Conservation (phyloP, 1,140 invertebrate genomes). For the Temnothorax nylanderi region DNA sequence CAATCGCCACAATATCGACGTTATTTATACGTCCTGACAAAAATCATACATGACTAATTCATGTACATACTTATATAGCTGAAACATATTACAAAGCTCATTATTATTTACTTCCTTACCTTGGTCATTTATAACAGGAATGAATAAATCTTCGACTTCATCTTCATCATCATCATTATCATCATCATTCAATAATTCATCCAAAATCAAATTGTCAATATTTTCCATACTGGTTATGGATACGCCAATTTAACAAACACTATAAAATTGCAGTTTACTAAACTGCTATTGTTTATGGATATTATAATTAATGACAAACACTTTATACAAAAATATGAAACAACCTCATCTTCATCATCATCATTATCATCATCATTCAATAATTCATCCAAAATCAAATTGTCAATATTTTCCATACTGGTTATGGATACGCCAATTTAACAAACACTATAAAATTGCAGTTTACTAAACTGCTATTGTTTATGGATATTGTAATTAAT, state of each 20-base stretch:
- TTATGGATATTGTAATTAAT: no score
- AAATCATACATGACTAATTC: slow-evolving; percentile 1
- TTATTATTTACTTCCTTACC: not conserved
- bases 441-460: not conserved
- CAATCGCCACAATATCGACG: not conserved
- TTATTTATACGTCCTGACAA: not conserved
- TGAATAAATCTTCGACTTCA: not conserved
- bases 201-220: no score
- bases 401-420: no score
- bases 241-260: not conserved
- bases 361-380: not conserved
- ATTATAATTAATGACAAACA: no score
- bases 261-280: not conserved
- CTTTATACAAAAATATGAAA: not conserved
- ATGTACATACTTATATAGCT: not conserved
- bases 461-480: no score
- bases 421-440: not conserved
- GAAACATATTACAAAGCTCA: not conserved
- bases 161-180: not conserved
- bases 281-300: no score
- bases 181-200: not conserved
- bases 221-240: no score
- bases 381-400: no score
- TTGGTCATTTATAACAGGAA: not conserved
- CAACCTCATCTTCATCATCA: not conserved